phyloP scores from a whole-genome alignment of 2,797 vertebrate genomes.

The Kryptopterus vitreolus region DNA sequence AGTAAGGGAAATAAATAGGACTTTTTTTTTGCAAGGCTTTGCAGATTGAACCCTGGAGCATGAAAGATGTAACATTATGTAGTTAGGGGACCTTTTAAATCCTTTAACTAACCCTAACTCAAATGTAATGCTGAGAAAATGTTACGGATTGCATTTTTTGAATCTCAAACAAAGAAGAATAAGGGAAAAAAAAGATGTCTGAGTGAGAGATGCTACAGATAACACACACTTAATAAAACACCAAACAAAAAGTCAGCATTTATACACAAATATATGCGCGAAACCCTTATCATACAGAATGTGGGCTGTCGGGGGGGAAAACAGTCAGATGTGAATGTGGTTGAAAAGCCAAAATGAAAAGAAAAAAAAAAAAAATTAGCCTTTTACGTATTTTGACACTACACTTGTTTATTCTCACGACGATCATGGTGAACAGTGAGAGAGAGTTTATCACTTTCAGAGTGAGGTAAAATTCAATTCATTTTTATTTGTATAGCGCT shows the following conservation, averaged over 20 bases:
- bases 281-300: not conserved
- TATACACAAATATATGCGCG: not conserved
- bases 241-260: not conserved
- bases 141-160: too few relatives aligned
- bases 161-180: too few relatives aligned
- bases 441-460: not conserved
- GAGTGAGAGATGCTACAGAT: not conserved
- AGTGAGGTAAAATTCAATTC: too few relatives aligned
- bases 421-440: not conserved
- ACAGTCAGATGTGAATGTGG: not conserved
- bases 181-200: not conserved
- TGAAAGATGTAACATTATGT: not conserved
- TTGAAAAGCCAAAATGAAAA: not conserved
- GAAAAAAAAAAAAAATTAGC: not conserved
- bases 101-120: constrained; percentile 24
- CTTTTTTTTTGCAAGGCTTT: constrained; percentile 5
- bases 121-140: not conserved
- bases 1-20: not conserved
- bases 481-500: too few relatives aligned
- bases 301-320: not conserved
- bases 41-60: constrained; percentile 18
- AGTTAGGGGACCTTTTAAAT: constrained; percentile 54
- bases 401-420: not conserved
- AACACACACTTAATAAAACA: not conserved
- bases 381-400: not conserved